A percentile compares a stretch with the other conserved stretches of the same genome.
These are phyloP conservation scores for Pseudocheirus occidentalis DNA, from an alignment of 2,797 vertebrate genomes.

Conservation along the genomic window DNA sequence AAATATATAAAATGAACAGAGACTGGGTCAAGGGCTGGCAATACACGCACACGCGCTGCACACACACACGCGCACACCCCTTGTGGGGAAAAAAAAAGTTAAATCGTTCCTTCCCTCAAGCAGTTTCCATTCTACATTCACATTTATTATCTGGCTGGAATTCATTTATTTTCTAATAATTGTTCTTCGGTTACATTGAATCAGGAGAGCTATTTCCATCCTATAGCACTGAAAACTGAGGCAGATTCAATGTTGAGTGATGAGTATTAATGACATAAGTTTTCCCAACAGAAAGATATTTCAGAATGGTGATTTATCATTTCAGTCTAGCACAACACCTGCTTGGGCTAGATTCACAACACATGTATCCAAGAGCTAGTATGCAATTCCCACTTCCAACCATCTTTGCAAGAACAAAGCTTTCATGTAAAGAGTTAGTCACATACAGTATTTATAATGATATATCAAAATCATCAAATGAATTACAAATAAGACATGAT, in stretches of 20 bases:
- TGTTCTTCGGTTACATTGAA: conserved; percentile 3
- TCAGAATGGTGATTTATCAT: conserved; percentile 52
- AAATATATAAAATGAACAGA: background rate
- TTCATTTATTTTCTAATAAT: conserved; percentile 43
- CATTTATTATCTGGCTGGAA: background rate
- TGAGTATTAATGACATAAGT: conserved; percentile 44
- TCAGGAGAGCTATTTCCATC: conserved; percentile 27
- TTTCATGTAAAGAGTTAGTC: conserved; percentile 68
- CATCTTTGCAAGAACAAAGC: conserved; percentile 73
- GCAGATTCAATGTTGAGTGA: conserved; percentile 14
- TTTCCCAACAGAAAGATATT: conserved; percentile 54
- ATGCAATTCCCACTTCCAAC: conserved; percentile 58
- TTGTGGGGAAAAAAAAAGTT: background rate
- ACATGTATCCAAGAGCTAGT: conserved; percentile 50
- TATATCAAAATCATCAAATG: conserved; percentile 74
- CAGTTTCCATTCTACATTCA: background rate
- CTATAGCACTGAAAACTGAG: conserved; percentile 42
- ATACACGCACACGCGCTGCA: background rate
- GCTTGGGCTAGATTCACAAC: conserved; percentile 55
- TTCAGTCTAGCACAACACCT: conserved; percentile 38
- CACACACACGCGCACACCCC: background rate
- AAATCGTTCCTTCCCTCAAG: background rate
- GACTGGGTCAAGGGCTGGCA: background rate
- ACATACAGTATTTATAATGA: conserved; percentile 65
- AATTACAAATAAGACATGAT: conserved; percentile 77